Evolutionary conservation across 2,113 vertebrate genomes (phyloP).

Genomic region (Cariama cristata): DNA sequence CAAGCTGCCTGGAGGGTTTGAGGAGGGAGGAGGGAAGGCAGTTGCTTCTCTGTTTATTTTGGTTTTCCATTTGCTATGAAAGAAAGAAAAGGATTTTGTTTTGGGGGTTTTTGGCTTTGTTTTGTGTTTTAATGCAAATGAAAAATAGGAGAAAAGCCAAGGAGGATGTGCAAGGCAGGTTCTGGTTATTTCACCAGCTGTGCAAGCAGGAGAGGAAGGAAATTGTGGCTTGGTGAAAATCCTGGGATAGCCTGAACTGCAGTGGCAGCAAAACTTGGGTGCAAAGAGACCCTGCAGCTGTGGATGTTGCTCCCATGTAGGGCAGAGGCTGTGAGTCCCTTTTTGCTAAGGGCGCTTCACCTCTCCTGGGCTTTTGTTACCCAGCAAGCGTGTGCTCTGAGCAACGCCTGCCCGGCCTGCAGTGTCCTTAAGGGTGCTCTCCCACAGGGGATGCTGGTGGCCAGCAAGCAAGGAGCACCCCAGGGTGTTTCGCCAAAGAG

Average conservation of each 20-base stretch:
- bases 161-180: not conserved
- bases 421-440: not conserved
- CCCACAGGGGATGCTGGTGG: not conserved
- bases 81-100: not conserved
- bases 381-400: not conserved
- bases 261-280: not conserved
- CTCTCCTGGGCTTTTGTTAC: not conserved
- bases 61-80: not conserved
- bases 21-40: not conserved
- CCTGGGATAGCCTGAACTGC: not conserved
- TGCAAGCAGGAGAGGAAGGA: not conserved
- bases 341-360: not conserved
- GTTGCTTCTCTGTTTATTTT: constrained; percentile 45
- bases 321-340: not conserved
- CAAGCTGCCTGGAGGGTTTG: not conserved
- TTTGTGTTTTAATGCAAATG: not conserved
- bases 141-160: constrained; percentile 4
- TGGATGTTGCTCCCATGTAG: rapidly evolving
- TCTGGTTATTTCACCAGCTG: not conserved
- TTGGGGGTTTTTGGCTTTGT: not conserved
- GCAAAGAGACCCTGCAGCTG: not conserved
- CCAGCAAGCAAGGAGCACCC: not conserved
- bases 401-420: not conserved
- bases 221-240: not conserved
- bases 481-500: not conserved